phyloP scores from a whole-genome alignment of 2,888 invertebrate genomes.

The Sialis lutaria region DNA sequence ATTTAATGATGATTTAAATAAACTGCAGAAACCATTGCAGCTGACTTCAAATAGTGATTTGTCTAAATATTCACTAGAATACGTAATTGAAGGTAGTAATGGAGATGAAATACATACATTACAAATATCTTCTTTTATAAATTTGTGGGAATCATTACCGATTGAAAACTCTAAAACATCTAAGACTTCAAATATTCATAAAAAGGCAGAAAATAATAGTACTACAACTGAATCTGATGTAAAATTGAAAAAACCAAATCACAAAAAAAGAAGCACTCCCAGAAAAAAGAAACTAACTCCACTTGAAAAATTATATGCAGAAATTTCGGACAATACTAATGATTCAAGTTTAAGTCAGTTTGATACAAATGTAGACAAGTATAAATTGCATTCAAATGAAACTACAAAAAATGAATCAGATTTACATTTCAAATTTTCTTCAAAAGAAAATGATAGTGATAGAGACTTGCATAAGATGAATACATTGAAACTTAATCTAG shows the following conservation, averaged over 20 bases:
- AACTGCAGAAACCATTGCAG: too few relatives aligned
- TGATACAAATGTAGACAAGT: too few relatives aligned
- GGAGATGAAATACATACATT: slow-evolving; percentile 13
- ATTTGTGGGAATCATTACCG: slow-evolving; percentile 13
- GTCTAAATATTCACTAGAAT: neutral
- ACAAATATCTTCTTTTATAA: slow-evolving; percentile 12
- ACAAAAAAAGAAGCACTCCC: neutral
- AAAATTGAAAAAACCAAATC: too few relatives aligned
- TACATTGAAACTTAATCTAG: neutral
- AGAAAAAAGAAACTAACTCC: neutral
- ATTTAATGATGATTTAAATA: too few relatives aligned
- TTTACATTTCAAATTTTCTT: neutral
- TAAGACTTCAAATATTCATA: neutral
- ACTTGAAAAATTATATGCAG: neutral
- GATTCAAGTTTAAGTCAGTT: neutral
- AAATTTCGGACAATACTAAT: neutral
- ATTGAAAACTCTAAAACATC: neutral
- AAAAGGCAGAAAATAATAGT: too few relatives aligned
- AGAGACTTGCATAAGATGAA: neutral
- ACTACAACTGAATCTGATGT: too few relatives aligned
- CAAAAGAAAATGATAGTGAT: neutral
- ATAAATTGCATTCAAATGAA: too few relatives aligned
- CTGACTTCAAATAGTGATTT: too few relatives aligned
- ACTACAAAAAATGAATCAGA: neutral
- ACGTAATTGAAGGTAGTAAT: slow-evolving; percentile 13